Base-by-base conservation (phyloP, 2,113 vertebrate genomes). In the Peromyscus polionotus region DNA sequence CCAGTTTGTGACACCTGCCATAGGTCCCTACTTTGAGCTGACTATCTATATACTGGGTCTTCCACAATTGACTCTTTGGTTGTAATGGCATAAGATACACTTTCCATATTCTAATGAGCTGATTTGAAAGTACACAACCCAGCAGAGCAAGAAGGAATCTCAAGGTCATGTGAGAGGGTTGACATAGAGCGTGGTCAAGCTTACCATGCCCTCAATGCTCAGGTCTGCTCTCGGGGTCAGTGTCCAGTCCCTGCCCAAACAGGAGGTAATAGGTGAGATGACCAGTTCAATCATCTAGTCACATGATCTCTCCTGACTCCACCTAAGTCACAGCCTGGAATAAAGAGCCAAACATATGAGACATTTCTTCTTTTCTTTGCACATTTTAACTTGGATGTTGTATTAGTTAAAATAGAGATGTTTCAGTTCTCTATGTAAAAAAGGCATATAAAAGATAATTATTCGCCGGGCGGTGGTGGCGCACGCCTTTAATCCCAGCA, bases 381-480 rank as follows among this genome's bases (percentile, higher is more conserved):
- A 90, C 93, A 79, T 1, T 79, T 93, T 98, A 9, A 61, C 13
- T 98, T 98, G 92, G 97, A 98, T 98, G 97, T 90, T 98, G 72
- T 97, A 95, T 98, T 98, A 98, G 98, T 98, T 98, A 97, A 98
- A 98, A 98, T 97, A 97, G 1, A 70, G 72, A 96, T 93, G 65
- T 11, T 84, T 98, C 97, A 57, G 79, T 98, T 94, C 88, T 16
- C 13, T 98, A 96, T 24, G 63, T 80, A 91, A 96, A 13, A 13
- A 45, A 92, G 61, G 85, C 59, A 90, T 97, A 94, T 97, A 97
- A 97, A 96, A 97, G 94, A 94, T 70, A 86, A 95, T 98, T 98
- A 97, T 92, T 98, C 92, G n/a, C n/a, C n/a, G n/a, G n/a, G n/a
- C n/a, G n/a, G n/a, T n/a, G n/a, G n/a, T n/a, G n/a, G n/a, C n/a